Evolutionary conservation across 2,888 invertebrate species (phyloP), one percentile per base, ranked within the genome.

Genomic region (Latrodectus elegans): DNA sequence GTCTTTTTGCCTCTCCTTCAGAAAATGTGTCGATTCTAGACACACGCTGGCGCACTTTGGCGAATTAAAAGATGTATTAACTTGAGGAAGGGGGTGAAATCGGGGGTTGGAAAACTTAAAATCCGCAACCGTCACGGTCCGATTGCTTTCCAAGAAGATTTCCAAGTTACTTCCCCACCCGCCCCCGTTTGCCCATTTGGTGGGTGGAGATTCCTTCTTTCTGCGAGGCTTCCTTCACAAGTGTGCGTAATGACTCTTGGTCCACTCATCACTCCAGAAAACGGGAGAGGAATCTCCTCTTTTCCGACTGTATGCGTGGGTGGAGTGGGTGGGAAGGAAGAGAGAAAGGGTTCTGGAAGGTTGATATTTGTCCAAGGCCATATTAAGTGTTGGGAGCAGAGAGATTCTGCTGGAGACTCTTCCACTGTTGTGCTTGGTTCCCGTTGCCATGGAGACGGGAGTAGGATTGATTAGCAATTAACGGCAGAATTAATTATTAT

Each of bases 401-500:
- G 65, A 64, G 65, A 26, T 26, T 15, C 26, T 10, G 65, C 49
- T 14, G 70, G 71, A 26, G 70, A 65, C 55, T 52, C 55, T 53
- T 65, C 49, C 70, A 80, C 67, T 85, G 85, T 85, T 85, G 80
- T 85, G 85, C 85, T 80, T 84, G 84, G 77, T 72, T 55, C 67
- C 55, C 73, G 89, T 86, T 74, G 77, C 89, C 75, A 86, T 89
- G 84, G 88, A 64, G 52, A 89, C 84, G 49, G 87, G 55, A 55
- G 55, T 22, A 85, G 89, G 89, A 89, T 89, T 89, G 89, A 89
- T 89, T 89, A 89, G 89, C 89, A 89, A 89, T 89, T 89, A 89
- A 89, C 89, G 87, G 88, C 84, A 88, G 89, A 89, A 89, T 89
- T 89, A 89, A 89, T 89, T 89, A 89, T 89, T 88, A 88, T 89